These are phyloP conservation scores for Stylophora pistillata DNA, from an alignment of 64 coral and sea anemone species.

Conservation along the genomic window DNA sequence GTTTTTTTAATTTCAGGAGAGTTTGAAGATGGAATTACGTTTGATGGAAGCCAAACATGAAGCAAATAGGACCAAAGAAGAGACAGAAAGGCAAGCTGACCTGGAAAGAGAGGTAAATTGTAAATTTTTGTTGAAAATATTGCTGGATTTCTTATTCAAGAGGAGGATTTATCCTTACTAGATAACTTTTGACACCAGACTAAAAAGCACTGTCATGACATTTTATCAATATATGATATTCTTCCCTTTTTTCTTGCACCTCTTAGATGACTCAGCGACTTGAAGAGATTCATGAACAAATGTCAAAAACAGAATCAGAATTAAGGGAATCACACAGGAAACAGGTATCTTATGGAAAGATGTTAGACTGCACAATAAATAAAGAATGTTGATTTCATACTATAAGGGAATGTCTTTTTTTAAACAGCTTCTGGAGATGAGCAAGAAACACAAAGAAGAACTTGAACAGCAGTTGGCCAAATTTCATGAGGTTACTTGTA, in stretches of 20 bases:
- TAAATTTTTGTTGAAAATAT: neutral
- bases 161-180: no score
- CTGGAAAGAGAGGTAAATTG: conserved; percentile 73
- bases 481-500: conserved; percentile 72
- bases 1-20: conserved; percentile 55
- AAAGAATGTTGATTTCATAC: no score
- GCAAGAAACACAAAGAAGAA: conserved; percentile 80
- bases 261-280: conserved; percentile 58
- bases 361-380: no score
- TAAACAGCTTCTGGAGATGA: conserved; percentile 79
- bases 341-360: conserved; percentile 42
- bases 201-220: no score
- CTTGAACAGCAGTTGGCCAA: conserved; percentile 78
- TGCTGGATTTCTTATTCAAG: no score
- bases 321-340: conserved; percentile 78
- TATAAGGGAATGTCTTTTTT: neutral
- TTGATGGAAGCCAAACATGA: conserved; percentile 89
- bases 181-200: no score
- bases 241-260: neutral
- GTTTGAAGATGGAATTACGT: conserved; percentile 89
- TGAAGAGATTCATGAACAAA: conserved; percentile 78
- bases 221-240: neutral
- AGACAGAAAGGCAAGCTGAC: conserved; percentile 84
- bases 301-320: conserved; percentile 72
- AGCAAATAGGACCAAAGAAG: conserved; percentile 82